These are phyloP conservation scores for Spodoptera frugiperda DNA, from an alignment of 1,140 invertebrate species.

Conservation along the genomic window DNA sequence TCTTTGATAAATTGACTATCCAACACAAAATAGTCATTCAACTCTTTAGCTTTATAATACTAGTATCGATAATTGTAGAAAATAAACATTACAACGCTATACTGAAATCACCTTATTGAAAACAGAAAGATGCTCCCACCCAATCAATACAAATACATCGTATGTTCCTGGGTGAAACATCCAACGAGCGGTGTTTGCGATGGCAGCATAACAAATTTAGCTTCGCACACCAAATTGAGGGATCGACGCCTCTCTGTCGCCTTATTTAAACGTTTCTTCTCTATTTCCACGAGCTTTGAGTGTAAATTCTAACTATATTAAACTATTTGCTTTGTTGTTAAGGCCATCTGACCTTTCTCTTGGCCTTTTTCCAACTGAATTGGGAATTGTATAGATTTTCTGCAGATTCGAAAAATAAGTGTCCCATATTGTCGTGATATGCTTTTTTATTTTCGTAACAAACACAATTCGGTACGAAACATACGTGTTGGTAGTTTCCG, in stretches of 20 bases:
- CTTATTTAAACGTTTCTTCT: constrained; percentile 3
- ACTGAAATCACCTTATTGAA: too few relatives aligned
- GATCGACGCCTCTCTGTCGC: constrained; percentile 1
- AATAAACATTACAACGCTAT: too few relatives aligned
- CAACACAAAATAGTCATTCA: too few relatives aligned
- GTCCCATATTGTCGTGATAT: too few relatives aligned
- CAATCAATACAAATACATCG: not conserved
- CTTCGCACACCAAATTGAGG: not conserved
- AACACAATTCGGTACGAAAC: too few relatives aligned
- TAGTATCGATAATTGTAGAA: too few relatives aligned
- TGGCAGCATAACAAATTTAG: constrained; percentile 8
- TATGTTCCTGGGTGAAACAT: not conserved
- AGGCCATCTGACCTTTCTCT: not conserved
- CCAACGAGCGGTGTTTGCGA: constrained; percentile 4
- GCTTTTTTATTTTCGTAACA: too few relatives aligned
- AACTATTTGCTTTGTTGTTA: not conserved
- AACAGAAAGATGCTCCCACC: too few relatives aligned
- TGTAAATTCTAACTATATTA: constrained; percentile 11
- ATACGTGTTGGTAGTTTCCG: too few relatives aligned
- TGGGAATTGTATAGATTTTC: not conserved
- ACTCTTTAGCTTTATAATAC: too few relatives aligned
- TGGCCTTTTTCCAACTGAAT: not conserved
- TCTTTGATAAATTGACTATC: too few relatives aligned
- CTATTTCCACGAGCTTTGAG: constrained; percentile 4
- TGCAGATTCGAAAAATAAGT: too few relatives aligned